These are phyloP conservation scores for Lithophane leautieri DNA, from an alignment of 2,888 invertebrate genomes.

Conservation along the genomic window DNA sequence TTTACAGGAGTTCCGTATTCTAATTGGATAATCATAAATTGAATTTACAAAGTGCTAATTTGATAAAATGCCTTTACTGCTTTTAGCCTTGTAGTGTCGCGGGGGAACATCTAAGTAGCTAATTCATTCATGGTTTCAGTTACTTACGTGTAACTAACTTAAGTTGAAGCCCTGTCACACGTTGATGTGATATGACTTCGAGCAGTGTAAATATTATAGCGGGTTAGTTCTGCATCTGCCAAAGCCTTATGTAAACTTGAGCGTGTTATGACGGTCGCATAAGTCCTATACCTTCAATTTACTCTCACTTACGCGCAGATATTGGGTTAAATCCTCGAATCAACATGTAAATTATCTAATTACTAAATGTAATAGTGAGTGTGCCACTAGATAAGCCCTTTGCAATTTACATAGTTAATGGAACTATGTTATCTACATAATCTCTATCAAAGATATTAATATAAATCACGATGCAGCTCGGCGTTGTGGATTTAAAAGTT, in stretches of 20 bases:
- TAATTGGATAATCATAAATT: slow-evolving; percentile 57
- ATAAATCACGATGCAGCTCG: slow-evolving; percentile 36
- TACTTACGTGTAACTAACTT: slow-evolving; percentile 41
- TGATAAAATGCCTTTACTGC: slow-evolving; percentile 42
- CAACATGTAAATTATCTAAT: slow-evolving; percentile 46
- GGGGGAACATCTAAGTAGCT: slow-evolving; percentile 5
- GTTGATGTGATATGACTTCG: slow-evolving; percentile 10
- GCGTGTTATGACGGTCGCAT: slow-evolving; percentile 21
- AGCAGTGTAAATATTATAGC: slow-evolving; percentile 25
- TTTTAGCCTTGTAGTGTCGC: slow-evolving; percentile 34
- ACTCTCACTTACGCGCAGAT: slow-evolving; percentile 21
- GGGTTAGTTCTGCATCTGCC: slow-evolving; percentile 6
- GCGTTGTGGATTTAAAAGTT: slow-evolving; percentile 34
- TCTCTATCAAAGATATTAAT: slow-evolving; percentile 18
- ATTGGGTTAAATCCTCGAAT: slow-evolving; percentile 29
- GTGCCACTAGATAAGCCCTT: slow-evolving; percentile 29
- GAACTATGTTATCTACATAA: slow-evolving; percentile 23
- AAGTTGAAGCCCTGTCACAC: slow-evolving; percentile 1
- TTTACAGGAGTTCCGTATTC: slow-evolving; percentile 59
- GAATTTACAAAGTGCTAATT: slow-evolving; percentile 50
- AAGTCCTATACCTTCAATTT: slow-evolving; percentile 23
- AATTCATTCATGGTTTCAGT: slow-evolving; percentile 32
- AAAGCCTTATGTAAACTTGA: slow-evolving; percentile 25
- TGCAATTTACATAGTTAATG: slow-evolving; percentile 39
- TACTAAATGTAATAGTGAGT: slow-evolving; percentile 34